Evolutionary conservation across 2,797 vertebrate species (phyloP).

Genomic region (Cossypha dichroa): DNA sequence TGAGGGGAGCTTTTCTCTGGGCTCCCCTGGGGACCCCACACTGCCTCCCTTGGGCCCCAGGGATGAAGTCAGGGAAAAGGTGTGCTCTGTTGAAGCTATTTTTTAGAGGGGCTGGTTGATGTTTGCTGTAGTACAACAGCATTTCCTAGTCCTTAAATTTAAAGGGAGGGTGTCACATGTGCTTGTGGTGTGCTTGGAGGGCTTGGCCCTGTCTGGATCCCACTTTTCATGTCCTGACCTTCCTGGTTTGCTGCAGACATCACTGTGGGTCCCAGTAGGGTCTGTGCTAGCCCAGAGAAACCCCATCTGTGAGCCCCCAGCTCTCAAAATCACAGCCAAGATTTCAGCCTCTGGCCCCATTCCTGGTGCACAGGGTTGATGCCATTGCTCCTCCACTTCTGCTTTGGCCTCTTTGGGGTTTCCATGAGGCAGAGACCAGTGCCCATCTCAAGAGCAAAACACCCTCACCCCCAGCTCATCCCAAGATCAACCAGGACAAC

Average conservation of each 20-base stretch:
- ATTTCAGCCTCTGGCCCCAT: background rate
- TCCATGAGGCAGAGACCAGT: background rate
- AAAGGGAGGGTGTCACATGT: background rate
- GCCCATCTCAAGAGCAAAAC: background rate
- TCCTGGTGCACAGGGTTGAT: background rate
- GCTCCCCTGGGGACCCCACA: rapidly evolving
- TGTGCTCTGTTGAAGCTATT: background rate
- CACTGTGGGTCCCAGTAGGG: background rate
- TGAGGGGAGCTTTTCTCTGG: background rate
- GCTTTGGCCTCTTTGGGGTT: background rate
- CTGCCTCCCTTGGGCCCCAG: background rate
- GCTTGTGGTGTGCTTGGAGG: background rate
- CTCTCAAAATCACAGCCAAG: background rate
- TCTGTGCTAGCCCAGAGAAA: background rate
- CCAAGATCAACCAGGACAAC: background rate
- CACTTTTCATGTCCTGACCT: background rate
- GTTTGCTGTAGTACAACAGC: background rate
- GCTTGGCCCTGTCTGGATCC: background rate
- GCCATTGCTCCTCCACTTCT: background rate
- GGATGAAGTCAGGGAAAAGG: background rate
- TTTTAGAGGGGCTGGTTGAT: background rate
- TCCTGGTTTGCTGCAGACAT: background rate
- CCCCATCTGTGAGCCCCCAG: background rate
- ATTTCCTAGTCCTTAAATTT: background rate
- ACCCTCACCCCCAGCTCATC: background rate